Evolutionary conservation across 2,888 invertebrate genomes (phyloP).

Genomic region (Luperina testacea): DNA sequence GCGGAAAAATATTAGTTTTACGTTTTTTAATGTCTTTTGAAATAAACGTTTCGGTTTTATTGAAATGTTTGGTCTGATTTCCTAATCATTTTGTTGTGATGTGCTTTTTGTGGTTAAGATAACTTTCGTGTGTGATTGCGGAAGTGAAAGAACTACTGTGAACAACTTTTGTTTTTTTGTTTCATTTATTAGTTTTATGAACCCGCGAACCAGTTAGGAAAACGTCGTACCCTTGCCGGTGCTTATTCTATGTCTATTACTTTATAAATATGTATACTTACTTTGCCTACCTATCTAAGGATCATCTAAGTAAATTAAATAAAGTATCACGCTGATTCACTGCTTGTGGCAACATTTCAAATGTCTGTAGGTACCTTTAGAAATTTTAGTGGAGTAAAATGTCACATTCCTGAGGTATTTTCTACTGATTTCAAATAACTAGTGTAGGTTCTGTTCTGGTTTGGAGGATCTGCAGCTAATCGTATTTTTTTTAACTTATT

Average conservation of each 20-base stretch:
- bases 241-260: background rate
- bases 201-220: background rate
- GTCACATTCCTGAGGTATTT: background rate
- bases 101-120: slow-evolving; percentile 34
- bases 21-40: slow-evolving; percentile 56
- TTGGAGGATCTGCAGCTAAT: background rate
- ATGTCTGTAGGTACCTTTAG: too few relatives aligned
- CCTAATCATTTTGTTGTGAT: slow-evolving; percentile 56
- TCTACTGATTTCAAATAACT: background rate
- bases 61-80: slow-evolving; percentile 58
- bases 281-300: background rate
- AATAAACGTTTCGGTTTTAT: slow-evolving; percentile 53
- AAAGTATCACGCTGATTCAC: too few relatives aligned
- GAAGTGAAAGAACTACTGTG: background rate
- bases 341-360: too few relatives aligned
- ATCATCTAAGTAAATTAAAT: too few relatives aligned
- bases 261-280: background rate
- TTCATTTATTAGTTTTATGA: background rate
- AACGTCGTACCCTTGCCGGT: background rate
- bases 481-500: too few relatives aligned
- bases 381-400: too few relatives aligned
- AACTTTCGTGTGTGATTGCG: slow-evolving; percentile 34
- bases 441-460: too few relatives aligned
- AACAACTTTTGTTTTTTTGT: background rate
- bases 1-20: slow-evolving; percentile 67